Evolutionary conservation across 2,113 vertebrate genomes (phyloP).

Genomic region (Sturnus vulgaris): DNA sequence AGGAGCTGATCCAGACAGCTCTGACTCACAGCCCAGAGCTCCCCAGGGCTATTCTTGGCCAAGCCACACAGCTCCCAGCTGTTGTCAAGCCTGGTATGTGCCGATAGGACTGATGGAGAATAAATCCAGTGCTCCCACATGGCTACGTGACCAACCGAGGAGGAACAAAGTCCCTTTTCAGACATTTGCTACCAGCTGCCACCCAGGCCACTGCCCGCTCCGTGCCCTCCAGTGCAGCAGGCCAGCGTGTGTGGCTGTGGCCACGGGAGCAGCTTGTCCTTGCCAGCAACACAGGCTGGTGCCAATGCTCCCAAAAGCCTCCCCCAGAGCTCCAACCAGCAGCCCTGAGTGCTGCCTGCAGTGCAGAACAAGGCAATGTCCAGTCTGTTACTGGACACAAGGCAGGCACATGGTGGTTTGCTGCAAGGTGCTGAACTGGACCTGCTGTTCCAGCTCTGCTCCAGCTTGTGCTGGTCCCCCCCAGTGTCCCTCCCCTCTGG

Average conservation of each 20-base stretch:
- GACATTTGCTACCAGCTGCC: not conserved
- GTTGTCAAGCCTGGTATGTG: slow-evolving; percentile 37
- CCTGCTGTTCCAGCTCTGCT: not conserved
- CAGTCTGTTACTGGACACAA: not conserved
- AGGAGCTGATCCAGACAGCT: not conserved
- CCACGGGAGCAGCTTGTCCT: not conserved
- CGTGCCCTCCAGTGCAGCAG: not conserved
- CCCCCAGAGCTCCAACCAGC: not conserved
- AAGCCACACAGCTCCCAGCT: slow-evolving; percentile 48
- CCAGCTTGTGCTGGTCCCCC: not conserved
- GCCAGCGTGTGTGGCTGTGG: not conserved
- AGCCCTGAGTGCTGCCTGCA: fast-evolving
- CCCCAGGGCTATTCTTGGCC: slow-evolving; percentile 49
- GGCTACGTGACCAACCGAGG: slow-evolving; percentile 25
- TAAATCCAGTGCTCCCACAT: slow-evolving; percentile 12
- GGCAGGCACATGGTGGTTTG: fast-evolving
- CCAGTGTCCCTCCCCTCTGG: not conserved
- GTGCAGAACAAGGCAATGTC: not conserved
- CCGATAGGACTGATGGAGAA: slow-evolving; percentile 8
- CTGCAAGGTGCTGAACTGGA: no score
- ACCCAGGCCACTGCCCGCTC: not conserved
- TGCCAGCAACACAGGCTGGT: fast-evolving
- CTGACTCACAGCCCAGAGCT: not conserved
- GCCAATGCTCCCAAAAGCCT: fast-evolving
- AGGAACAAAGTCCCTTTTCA: slow-evolving; percentile 50